Base-by-base conservation (phyloP, 2,888 invertebrate species). In the Corythucha ciliata region DNA sequence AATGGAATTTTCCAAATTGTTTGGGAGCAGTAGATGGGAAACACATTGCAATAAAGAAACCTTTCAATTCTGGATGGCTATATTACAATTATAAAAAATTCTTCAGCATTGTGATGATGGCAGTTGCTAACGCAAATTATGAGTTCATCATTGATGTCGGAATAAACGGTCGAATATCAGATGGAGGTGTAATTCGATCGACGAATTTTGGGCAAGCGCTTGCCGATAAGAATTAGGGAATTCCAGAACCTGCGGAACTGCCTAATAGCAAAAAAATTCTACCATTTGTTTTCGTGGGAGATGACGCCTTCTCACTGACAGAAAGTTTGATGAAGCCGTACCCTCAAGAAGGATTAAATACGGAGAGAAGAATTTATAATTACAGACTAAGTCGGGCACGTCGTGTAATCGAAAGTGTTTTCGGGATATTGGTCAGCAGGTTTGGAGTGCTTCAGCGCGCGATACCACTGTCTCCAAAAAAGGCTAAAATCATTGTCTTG, bases 11-110 rank as follows among this genome's bases (percentile, higher is more conserved):
- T 55, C 58, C 46, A 48, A 57, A 52, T 59, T 55, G 44, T 48
- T 55, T 25, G 56, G 48, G 59, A 20, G 42, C 61, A 45, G 42
- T 63, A 24, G 63, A 62, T 51, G 60, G 63, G 18, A 64, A 63
- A 53, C 63, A 62, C 58, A 53, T 63, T 24, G 52, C 41, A 33
- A 62, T 63, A 52, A 50, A 58, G 48, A 54, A 58, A 47, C 60
- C 63, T 33, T 56, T 57, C 27, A 41, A 51, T 33, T 53, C 59
- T 42, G 63, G 62, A 47, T 60, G 59, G 37, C 24, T 52, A 16
- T 64, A 56, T 57, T 63, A 52, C 51, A 63, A 63, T 53, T 61
- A 61, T 46, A 62, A 63, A 58, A 58, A 48, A 14, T 40, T 32
- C 25, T 48, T 32, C 33, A 40, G 40, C 6, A 48, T 52, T 26